phyloP scores from a whole-genome alignment of 1,140 invertebrate genomes.

The Drosophila gunungcola region DNA sequence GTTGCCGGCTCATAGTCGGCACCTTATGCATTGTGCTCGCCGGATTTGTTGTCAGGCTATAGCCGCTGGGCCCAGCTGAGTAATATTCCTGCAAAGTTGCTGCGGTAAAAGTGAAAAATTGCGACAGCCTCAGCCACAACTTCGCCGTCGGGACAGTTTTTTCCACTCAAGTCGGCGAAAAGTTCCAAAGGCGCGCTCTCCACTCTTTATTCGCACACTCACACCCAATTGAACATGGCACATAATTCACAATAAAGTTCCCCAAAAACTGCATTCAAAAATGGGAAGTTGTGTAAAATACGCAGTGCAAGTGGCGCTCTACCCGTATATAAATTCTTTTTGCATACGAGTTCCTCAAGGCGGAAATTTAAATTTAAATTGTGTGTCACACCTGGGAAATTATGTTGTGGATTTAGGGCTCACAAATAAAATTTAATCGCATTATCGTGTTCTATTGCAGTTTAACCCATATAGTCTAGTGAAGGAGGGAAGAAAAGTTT shows the following conservation, averaged over 20 bases:
- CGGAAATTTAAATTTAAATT: constrained; percentile 45
- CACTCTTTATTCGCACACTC: constrained; percentile 41
- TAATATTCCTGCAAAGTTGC: constrained; percentile 80
- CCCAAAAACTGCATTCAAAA: constrained; percentile 46
- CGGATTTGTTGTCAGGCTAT: constrained; percentile 79
- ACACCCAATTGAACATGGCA: constrained; percentile 71
- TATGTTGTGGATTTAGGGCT: constrained; percentile 7
- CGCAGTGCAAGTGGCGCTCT: constrained; percentile 4
- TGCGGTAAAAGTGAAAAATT: constrained; percentile 82
- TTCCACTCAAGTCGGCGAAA: constrained; percentile 51
- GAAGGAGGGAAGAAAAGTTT: too few relatives aligned
- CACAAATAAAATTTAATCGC: constrained; percentile 12
- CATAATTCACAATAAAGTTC: constrained; percentile 50
- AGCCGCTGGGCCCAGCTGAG: constrained; percentile 63
- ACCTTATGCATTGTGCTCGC: constrained; percentile 70
- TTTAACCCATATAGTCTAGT: background rate
- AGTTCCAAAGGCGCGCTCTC: constrained; percentile 37
- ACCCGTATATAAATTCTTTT: constrained; percentile 32
- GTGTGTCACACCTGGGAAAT: constrained; percentile 35
- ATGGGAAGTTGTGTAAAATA: constrained; percentile 33
- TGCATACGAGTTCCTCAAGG: constrained; percentile 13
- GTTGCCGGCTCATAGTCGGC: constrained; percentile 70
- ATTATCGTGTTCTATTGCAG: background rate
- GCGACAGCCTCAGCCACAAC: constrained; percentile 33
- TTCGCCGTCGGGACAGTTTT: constrained; percentile 30